Base-by-base conservation (phyloP, 2,888 invertebrate genomes). In the Ferdinandea cuprea region DNA sequence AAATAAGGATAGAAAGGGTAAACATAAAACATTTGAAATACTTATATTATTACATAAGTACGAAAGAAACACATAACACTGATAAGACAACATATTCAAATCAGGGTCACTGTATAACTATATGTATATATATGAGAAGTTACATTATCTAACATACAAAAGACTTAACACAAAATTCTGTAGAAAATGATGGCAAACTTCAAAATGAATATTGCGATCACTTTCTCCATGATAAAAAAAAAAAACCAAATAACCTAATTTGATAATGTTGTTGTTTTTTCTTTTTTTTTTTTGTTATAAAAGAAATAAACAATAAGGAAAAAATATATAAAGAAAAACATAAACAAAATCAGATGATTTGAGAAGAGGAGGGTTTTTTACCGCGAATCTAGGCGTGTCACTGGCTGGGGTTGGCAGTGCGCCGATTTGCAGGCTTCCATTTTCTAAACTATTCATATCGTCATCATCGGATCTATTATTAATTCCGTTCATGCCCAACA, bases 301-400 rank as follows among this genome's bases (percentile, higher is more conserved):
- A 40, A 78, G 61, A 32, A 54, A 61, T 8, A 63, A 76, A 74
- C 66, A 9, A 68, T 30, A 40, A 61, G 8, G 15, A 48, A 42
- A 65, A 44, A 19, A 40, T 50, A n/a, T 50, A n/a, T 32, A 1
- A 69, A 28, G 13, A 21, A 58, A 77, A 52, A 52, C 30, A 72
- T 54, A 50, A 73, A 59, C 66, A 56, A n/a, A 52, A 66, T 84
- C 85, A 85, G 71, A 76, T 76, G 72, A 74, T 72, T 78, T 71
- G 69, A 81, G 77, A 81, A 80, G 65, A 80, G 73, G 85, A 78
- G 66, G 61, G 21, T 61, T 78, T 79, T 89, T 91, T 91, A 91
- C 91, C 91, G 91, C 91, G 90, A 91, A 90, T 90, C 89, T 88
- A 87, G 91, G 90, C 87, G 90, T 90, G 87, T 91, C 91, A 88